phyloP scores from a whole-genome alignment of 2,888 invertebrate genomes.

The Microlaimidae sp. region DNA sequence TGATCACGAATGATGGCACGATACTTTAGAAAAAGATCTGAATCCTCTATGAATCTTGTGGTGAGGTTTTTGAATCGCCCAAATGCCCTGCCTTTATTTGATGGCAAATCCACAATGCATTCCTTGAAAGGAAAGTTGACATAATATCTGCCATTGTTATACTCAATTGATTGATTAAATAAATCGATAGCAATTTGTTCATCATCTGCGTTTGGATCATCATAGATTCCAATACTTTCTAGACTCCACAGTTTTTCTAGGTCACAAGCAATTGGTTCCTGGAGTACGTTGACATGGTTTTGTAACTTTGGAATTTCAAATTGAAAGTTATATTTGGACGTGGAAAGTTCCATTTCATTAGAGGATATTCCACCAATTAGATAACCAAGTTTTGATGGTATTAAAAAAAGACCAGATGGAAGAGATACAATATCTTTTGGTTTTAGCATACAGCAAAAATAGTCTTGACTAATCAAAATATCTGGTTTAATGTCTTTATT shows the following conservation, averaged over 20 bases:
- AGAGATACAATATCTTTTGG: background rate
- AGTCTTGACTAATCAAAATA: background rate
- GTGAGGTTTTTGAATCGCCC: background rate
- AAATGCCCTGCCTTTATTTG: background rate
- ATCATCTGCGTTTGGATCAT: background rate
- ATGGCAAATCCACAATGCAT: background rate
- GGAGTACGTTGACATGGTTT: no score
- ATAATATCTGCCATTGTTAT: no score
- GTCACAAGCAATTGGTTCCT: no score
- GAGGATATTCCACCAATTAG: background rate
- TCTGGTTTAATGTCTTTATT: background rate
- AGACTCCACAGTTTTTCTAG: background rate
- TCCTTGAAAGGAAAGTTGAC: background rate
- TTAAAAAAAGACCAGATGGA: background rate
- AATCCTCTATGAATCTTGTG: background rate
- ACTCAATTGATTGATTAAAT: background rate
- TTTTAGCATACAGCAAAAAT: background rate
- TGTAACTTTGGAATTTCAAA: no score
- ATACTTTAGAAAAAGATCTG: background rate
- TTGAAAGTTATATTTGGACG: no score
- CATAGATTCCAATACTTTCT: background rate
- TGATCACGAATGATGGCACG: constrained; percentile 13
- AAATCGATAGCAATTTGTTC: background rate
- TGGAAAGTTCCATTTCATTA: no score
- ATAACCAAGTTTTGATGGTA: background rate